These are phyloP conservation scores for Argyra leucocephala DNA, from an alignment of 2,888 invertebrate species.

Conservation along the genomic window DNA sequence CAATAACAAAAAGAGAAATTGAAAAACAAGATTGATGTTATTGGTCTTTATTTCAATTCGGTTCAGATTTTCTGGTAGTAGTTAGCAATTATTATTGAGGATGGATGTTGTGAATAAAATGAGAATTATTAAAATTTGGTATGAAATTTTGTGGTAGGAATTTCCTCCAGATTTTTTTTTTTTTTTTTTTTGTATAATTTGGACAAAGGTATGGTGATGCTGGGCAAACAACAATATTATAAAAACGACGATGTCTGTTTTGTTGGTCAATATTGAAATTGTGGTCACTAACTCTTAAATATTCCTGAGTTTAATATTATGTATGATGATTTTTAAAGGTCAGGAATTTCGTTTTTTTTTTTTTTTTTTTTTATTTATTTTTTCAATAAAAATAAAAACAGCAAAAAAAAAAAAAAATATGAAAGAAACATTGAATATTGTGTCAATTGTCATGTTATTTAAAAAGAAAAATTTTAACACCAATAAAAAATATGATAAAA, in stretches of 20 bases:
- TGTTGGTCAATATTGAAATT: slow-evolving; percentile 2
- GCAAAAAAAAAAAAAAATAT: too few relatives aligned
- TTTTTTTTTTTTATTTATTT: neutral
- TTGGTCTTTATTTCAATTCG: too few relatives aligned
- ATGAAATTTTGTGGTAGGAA: neutral
- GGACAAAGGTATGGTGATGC: too few relatives aligned
- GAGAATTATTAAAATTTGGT: neutral
- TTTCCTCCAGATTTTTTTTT: neutral
- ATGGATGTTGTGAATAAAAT: neutral
- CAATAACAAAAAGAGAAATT: too few relatives aligned
- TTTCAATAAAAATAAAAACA: neutral
- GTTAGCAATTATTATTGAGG: too few relatives aligned
- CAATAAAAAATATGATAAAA: too few relatives aligned
- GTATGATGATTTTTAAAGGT: neutral
- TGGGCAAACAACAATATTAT: too few relatives aligned
- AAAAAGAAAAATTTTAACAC: neutral
- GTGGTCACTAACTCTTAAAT: neutral
- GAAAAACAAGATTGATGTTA: too few relatives aligned
- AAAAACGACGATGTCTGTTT: neutral
- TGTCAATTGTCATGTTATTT: neutral
- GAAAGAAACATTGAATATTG: neutral
- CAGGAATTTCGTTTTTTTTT: neutral
- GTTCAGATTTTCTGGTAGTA: too few relatives aligned
- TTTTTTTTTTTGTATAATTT: neutral
- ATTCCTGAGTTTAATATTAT: too few relatives aligned